These are phyloP conservation scores for Scolopax rusticola DNA, from an alignment of 2,797 vertebrate genomes.

Conservation along the genomic window DNA sequence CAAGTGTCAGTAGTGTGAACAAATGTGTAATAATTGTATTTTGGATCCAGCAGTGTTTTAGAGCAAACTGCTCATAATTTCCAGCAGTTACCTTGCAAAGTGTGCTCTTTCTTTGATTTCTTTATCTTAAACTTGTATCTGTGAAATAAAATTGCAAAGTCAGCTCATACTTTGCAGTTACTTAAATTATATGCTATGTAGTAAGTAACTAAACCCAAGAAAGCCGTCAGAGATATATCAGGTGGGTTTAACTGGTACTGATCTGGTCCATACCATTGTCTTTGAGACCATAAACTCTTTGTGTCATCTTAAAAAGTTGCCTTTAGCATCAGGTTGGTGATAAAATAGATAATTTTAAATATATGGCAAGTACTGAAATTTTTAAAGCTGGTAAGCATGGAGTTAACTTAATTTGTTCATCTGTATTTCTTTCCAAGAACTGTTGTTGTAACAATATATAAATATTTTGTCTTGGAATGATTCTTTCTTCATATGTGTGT, in stretches of 20 bases:
- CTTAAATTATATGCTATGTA: not conserved
- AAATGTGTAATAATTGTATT: slow-evolving; percentile 18
- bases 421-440: not conserved
- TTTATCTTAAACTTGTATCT: not conserved
- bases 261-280: not conserved
- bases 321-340: not conserved
- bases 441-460: not conserved
- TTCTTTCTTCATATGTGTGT: not conserved
- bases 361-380: not conserved
- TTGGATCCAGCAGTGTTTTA: slow-evolving; percentile 12
- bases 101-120: not conserved
- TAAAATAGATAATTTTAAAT: not conserved
- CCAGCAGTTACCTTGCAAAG: slow-evolving; percentile 26
- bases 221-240: not conserved
- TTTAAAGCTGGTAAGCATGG: not conserved
- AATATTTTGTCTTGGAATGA: not conserved
- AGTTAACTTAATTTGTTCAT: not conserved
- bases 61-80: slow-evolving; percentile 18
- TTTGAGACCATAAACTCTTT: not conserved
- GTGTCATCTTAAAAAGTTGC: not conserved
- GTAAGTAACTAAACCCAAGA: not conserved
- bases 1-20: not conserved
- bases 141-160: not conserved
- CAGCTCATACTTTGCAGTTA: not conserved
- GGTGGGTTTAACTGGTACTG: not conserved